A percentile compares a stretch with the other conserved stretches of the same genome.
phyloP scores from a whole-genome alignment of 2,113 vertebrate genomes.

The Lathamus discolor region DNA sequence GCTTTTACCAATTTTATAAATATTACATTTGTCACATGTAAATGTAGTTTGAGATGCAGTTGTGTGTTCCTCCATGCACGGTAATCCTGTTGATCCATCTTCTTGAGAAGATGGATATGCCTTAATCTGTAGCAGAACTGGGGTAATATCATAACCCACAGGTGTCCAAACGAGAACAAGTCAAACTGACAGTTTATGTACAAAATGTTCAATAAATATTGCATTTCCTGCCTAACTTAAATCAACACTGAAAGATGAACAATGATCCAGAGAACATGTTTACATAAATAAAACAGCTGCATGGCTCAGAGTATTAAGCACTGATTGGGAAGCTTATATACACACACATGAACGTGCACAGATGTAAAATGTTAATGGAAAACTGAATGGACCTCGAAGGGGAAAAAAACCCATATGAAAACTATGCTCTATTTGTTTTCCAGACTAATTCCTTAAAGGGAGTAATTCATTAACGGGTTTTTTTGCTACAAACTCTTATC shows the following conservation, averaged over 20 bases:
- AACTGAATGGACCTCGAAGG: neutral
- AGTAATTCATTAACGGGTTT: neutral
- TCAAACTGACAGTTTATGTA: neutral
- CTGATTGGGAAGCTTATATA: neutral
- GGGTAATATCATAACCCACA: neutral
- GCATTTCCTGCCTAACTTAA: neutral
- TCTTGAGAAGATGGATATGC: neutral
- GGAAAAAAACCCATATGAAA: neutral
- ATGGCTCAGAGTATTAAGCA: neutral
- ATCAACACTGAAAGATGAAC: neutral
- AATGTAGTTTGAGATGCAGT: neutral
- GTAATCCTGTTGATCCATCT: neutral
- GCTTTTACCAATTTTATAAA: neutral
- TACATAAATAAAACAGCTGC: neutral
- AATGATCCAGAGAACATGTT: neutral
- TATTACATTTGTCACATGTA: neutral
- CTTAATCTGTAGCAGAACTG: neutral
- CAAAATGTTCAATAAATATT: neutral
- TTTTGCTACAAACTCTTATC: neutral
- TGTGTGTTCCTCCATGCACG: neutral
- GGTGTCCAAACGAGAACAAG: neutral
- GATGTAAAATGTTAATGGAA: neutral
- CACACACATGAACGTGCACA: neutral
- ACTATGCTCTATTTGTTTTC: neutral
- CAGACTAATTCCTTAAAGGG: neutral